These are phyloP conservation scores for Drosophila simulans DNA, from an alignment of 1,140 invertebrate genomes.

Conservation along the genomic window DNA sequence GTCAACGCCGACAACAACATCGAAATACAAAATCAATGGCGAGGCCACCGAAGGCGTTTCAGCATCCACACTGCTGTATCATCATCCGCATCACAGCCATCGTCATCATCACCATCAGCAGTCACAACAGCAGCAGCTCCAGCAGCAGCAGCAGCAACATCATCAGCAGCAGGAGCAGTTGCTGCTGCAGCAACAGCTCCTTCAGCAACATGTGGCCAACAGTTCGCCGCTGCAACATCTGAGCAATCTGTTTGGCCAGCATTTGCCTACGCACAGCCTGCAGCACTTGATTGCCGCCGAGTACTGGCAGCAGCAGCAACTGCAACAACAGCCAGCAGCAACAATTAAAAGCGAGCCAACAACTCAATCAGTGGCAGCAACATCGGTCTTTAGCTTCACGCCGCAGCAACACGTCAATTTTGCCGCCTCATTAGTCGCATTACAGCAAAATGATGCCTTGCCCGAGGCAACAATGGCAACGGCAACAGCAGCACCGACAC, in stretches of 20 bases:
- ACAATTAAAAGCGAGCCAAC: conserved; percentile 79
- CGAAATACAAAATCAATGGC: conserved; percentile 72
- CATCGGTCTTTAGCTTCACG: conserved; percentile 69
- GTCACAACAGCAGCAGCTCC: conserved; percentile 40
- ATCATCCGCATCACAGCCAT: conserved; percentile 61
- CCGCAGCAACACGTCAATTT: conserved; percentile 79
- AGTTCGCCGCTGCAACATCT: conserved; percentile 73
- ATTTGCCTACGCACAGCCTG: conserved; percentile 76
- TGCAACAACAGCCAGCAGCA: conserved; percentile 42
- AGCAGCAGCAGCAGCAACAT: conserved; percentile 58
- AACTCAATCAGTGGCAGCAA: conserved; percentile 71
- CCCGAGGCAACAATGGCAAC: conserved; percentile 54
- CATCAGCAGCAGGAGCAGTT: conserved; percentile 57
- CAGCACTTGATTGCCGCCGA: conserved; percentile 75
- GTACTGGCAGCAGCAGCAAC: conserved; percentile 64
- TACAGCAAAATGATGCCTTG: conserved; percentile 76
- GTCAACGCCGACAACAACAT: conserved; percentile 77
- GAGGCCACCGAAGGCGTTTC: conserved; percentile 62
- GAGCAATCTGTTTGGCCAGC: conserved; percentile 76
- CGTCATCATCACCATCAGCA: conserved; percentile 33
- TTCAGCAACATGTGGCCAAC: conserved; percentile 73
- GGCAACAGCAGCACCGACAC: conserved; percentile 23
- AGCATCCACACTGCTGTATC: conserved; percentile 67
- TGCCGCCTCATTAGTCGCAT: conserved; percentile 80
- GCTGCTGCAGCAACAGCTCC: conserved; percentile 64